phyloP scores from a whole-genome alignment of 2,797 vertebrate genomes.

The Periparus ater region DNA sequence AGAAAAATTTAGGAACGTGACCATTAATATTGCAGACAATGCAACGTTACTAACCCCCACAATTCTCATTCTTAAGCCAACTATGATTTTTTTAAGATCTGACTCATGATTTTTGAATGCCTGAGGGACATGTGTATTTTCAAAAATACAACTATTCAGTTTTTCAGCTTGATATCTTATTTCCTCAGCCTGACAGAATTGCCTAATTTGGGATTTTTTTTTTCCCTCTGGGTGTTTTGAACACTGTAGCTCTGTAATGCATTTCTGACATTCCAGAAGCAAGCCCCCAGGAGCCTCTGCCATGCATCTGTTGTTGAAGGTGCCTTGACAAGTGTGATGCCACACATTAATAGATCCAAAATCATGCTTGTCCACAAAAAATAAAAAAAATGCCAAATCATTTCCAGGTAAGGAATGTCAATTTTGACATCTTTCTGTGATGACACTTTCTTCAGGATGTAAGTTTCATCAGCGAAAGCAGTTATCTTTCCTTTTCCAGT shows the following conservation, averaged over 20 bases:
- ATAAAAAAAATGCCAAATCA: no score
- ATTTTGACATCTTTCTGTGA: neutral
- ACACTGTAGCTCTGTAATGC: neutral
- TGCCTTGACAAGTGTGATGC: neutral
- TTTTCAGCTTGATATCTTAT: constrained; percentile 4
- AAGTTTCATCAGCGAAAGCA: neutral
- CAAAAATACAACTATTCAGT: neutral
- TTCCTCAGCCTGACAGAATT: constrained; percentile 11
- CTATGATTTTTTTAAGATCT: neutral
- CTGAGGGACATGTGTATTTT: neutral
- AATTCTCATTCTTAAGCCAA: neutral
- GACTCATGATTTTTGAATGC: constrained; percentile 4
- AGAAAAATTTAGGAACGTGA: neutral
- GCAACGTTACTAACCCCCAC: neutral
- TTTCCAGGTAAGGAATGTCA: neutral
- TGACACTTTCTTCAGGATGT: neutral
- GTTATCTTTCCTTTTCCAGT: neutral
- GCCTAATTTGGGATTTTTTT: constrained; percentile 5
- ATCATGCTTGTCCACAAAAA: neutral
- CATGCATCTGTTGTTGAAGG: neutral
- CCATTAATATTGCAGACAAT: neutral
- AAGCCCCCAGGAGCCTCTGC: neutral
- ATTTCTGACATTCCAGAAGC: constrained; percentile 13
- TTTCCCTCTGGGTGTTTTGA: neutral
- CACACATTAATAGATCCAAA: neutral